phyloP scores from a whole-genome alignment of 2,888 invertebrate species.

The Catotricha subobsoleta region DNA sequence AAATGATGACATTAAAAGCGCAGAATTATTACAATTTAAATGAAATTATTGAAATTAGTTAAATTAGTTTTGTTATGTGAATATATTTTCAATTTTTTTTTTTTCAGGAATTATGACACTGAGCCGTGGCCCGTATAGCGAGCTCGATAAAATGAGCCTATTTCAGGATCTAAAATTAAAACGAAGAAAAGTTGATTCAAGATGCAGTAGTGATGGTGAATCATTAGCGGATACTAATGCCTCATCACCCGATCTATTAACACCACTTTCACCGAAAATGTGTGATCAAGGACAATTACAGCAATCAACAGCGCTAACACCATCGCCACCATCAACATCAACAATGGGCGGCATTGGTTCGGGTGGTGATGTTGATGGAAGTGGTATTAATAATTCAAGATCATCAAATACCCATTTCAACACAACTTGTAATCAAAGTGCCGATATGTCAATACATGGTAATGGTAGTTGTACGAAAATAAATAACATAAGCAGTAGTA shows the following conservation, averaged over 20 bases:
- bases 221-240: constrained; percentile 86
- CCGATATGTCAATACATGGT: too few species aligned
- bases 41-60: not conserved
- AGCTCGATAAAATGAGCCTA: constrained; percentile 97
- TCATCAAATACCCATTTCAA: too few species aligned
- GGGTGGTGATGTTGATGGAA: not conserved
- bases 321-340: not conserved
- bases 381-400: not conserved
- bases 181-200: constrained; percentile 92
- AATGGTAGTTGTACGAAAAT: too few species aligned
- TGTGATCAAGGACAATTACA: constrained; percentile 30
- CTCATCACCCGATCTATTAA: constrained; percentile 72
- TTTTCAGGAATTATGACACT: constrained; percentile 89
- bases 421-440: too few species aligned
- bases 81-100: not conserved
- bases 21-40: too few species aligned
- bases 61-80: not conserved
- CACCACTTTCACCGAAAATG: constrained; percentile 69
- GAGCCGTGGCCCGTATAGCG: constrained; percentile 86
- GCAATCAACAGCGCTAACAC: constrained; percentile 20
- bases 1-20: not conserved
- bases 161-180: constrained; percentile 97
- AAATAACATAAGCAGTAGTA: too few species aligned
- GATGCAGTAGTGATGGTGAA: constrained; percentile 94
- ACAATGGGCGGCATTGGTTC: not conserved